These are phyloP conservation scores for Trachymyrmex septentrionalis DNA, from an alignment of 1,140 invertebrate species.

Conservation along the genomic window DNA sequence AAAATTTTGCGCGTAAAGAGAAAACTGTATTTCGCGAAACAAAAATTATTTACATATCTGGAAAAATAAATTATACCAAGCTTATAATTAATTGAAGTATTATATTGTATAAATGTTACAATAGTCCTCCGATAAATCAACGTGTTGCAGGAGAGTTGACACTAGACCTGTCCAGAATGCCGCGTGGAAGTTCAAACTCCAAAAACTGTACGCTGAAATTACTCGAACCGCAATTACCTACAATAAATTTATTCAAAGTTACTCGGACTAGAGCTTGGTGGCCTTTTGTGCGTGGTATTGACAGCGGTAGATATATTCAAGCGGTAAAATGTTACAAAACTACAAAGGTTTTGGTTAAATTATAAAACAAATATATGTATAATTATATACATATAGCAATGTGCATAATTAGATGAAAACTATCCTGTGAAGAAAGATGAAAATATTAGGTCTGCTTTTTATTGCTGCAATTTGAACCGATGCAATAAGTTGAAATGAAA, in stretches of 20 bases:
- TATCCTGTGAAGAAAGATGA: neutral
- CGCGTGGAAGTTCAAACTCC: slow-evolving; percentile 87
- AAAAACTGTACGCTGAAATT: slow-evolving; percentile 88
- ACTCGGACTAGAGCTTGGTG: slow-evolving; percentile 93
- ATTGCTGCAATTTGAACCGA: no score
- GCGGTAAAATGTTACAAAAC: slow-evolving; percentile 80
- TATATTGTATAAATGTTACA: neutral
- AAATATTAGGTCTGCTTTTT: neutral
- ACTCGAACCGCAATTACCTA: slow-evolving; percentile 88
- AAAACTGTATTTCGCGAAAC: slow-evolving; percentile 8
- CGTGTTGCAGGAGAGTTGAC: slow-evolving; percentile 85
- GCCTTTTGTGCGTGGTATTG: slow-evolving; percentile 88
- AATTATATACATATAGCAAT: neutral
- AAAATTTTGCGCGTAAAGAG: neutral
- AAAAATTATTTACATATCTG: neutral
- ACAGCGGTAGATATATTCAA: slow-evolving; percentile 79
- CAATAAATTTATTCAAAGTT: slow-evolving; percentile 93
- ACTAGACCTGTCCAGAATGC: slow-evolving; percentile 88
- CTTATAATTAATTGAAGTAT: slow-evolving; percentile 19
- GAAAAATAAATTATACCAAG: neutral
- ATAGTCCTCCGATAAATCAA: slow-evolving; percentile 7
- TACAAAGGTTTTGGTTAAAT: neutral
- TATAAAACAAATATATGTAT: neutral
- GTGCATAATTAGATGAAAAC: neutral
- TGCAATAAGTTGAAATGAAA: no score